Evolutionary conservation across 1,140 invertebrate genomes (phyloP), one percentile per base, ranked within the genome.

Genomic region (Brachionus sp.): DNA sequence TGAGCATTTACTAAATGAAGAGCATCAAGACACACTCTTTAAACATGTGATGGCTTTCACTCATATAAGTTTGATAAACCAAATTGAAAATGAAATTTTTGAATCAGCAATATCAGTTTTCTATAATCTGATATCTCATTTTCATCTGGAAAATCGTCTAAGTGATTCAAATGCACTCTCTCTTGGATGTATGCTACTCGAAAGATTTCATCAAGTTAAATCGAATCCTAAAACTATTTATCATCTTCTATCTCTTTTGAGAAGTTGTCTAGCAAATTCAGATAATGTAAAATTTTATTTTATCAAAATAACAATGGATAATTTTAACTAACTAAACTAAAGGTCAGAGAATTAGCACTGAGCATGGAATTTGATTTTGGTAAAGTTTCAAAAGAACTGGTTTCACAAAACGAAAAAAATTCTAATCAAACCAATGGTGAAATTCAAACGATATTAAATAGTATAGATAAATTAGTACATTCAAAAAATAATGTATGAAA

Each of bases 191-290:
- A 44, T 44, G 77, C 39, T 80, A 6, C 33, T 80, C 1, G 77
- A 80, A 44, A 57, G 77, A 66, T 80, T 80, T 4, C 46, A 23
- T 23, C 35, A 80, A 29, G 9, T 80, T 7, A 80, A 80, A 44
- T 5, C 37, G 2, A 23, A 80, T 12, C 25, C 77, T 4, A 80
- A 80, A 64, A 42, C 77, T 35, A 23, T 80, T 62, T 80, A 80
- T 80, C 77, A 80, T 23, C 19, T 80, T 29, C 50, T 80, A 9
- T 80, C 46, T n/a, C 39, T 80, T 10, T 66, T 80, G 33, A 80
- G 77, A 80, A 80, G 77, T 66, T 80, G 77, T 62, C 16, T 80
- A 19, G 29, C 77, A 13, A 80, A 62, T 19, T 80, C 50, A 6
- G 16, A 80, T 23, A 35, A 64, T 62, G 77, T 80, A 80, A 42